These are phyloP conservation scores for Microplitis deprimator DNA, from an alignment of 2,888 invertebrate genomes.

Conservation along the genomic window DNA sequence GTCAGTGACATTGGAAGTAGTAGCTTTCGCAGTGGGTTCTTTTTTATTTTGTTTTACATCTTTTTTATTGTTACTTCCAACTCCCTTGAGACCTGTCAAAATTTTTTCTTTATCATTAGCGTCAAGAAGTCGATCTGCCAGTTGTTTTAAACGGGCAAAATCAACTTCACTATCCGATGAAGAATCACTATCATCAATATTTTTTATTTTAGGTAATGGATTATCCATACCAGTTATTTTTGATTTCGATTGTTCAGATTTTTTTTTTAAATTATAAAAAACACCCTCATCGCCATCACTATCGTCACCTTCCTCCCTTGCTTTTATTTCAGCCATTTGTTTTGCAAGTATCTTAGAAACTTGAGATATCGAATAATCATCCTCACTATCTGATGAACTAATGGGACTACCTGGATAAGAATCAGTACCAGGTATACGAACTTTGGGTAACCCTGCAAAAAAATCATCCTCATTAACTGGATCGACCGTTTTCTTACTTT, in stretches of 20 bases:
- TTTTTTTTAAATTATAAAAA: conserved; percentile 13
- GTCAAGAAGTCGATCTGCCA: neutral
- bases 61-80: neutral
- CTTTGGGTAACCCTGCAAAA: conserved; percentile 58
- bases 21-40: neutral
- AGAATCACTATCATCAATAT: conserved; percentile 4
- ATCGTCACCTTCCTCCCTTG: neutral
- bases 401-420: conserved; percentile 49
- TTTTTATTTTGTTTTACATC: neutral
- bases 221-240: neutral
- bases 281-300: neutral
- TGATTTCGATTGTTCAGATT: neutral
- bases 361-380: neutral
- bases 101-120: neutral
- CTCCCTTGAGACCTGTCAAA: neutral
- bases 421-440: conserved; percentile 57
- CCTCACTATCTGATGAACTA: conserved; percentile 33
- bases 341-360: neutral
- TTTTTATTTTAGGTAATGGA: neutral
- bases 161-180: neutral
- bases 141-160: neutral
- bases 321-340: neutral
- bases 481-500: neutral
- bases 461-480: conserved; percentile 54
- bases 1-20: neutral